Percentiles rank a stretch among this genome's conserved stretches.
phyloP scores from a whole-genome alignment of 23 tunicate species.

The Trididemnum miniatum region DNA sequence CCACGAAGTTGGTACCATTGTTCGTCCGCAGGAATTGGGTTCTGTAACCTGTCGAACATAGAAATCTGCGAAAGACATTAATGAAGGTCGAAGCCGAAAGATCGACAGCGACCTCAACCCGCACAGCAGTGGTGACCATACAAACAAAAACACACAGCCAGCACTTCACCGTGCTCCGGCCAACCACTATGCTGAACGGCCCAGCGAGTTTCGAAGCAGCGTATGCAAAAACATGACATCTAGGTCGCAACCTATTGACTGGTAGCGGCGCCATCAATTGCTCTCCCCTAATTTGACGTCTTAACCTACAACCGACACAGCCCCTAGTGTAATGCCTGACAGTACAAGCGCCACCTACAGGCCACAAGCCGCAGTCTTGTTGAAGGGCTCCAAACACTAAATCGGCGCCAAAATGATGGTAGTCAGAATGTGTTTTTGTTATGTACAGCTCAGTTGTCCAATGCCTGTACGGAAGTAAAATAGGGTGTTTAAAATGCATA shows the following conservation, averaged over 20 bases:
- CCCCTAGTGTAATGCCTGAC: neutral
- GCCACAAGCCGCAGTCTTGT: constrained; percentile 11
- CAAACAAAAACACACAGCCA: constrained; percentile 13
- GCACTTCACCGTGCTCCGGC: constrained; percentile 4
- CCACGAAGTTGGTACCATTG: constrained; percentile 6
- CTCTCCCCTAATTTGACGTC: constrained; percentile 10
- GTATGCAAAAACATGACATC: neutral
- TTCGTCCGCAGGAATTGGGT: neutral
- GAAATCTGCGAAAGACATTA: constrained; percentile 8
- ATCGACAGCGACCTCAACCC: constrained; percentile 6
- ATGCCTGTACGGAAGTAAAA: constrained; percentile 19
- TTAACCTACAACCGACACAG: constrained; percentile 16
- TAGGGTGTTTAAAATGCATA: neutral
- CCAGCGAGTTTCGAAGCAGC: neutral
- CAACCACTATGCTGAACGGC: neutral
- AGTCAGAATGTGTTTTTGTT: neutral
- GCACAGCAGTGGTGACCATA: constrained; percentile 15
- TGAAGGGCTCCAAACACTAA: constrained; percentile 13
- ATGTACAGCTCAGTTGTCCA: neutral
- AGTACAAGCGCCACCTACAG: constrained; percentile 3
- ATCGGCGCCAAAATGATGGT: constrained; percentile 9
- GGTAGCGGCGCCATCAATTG: constrained; percentile 18
- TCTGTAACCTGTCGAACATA: constrained; percentile 10
- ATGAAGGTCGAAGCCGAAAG: neutral
- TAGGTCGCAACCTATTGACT: neutral